These are phyloP conservation scores for Aythya baeri DNA, from an alignment of 2,113 vertebrate species.

Conservation along the genomic window DNA sequence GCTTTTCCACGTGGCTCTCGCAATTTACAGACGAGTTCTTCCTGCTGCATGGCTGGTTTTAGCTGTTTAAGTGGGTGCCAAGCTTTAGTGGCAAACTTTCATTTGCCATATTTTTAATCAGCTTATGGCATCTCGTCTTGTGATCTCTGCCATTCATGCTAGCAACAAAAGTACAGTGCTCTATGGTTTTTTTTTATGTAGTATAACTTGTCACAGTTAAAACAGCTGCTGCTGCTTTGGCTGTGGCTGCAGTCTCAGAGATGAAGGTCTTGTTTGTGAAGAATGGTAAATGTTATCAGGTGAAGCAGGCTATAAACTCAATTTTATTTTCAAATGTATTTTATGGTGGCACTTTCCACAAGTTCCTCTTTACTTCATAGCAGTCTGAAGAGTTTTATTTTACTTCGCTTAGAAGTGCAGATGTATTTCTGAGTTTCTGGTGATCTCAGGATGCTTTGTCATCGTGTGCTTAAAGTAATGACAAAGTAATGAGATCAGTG, in stretches of 20 bases:
- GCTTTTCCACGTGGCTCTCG: background rate
- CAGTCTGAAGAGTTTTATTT: background rate
- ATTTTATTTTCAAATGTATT: background rate
- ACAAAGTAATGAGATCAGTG: background rate
- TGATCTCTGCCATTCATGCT: background rate
- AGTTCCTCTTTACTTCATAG: background rate
- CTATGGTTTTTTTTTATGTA: background rate
- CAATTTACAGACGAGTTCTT: background rate
- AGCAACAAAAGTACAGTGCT: background rate
- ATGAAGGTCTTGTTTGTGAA: background rate
- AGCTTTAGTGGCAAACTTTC: background rate
- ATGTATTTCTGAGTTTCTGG: background rate
- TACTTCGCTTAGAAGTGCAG: background rate
- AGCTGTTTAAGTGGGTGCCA: background rate
- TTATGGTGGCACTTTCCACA: background rate
- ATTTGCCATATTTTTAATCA: background rate
- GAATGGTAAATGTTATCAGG: background rate
- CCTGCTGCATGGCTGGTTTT: background rate
- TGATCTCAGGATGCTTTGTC: background rate
- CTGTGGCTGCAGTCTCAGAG: background rate
- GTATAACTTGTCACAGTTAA: background rate
- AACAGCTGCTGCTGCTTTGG: background rate
- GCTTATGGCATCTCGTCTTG: background rate
- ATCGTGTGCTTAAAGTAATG: background rate
- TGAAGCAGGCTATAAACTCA: background rate